A percentile compares a stretch with the other conserved stretches of the same genome.
Evolutionary conservation across 2,888 invertebrate species (phyloP).

Genomic region (Tineola bisselliella): DNA sequence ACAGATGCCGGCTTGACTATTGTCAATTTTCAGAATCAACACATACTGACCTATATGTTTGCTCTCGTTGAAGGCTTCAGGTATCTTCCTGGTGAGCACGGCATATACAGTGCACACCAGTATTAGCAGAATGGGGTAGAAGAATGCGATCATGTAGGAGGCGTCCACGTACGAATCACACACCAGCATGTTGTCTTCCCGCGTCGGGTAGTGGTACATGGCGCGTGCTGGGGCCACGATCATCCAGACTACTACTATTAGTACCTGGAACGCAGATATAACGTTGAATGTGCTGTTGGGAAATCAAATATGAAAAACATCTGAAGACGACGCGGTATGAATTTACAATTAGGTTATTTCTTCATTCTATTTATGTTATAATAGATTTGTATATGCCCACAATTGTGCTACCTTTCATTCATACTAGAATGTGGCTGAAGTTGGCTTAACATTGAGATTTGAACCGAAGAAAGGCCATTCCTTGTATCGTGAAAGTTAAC

Average conservation of each 20-base stretch:
- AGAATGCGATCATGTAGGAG: slow-evolving; percentile 93
- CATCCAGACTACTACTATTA: slow-evolving; percentile 93
- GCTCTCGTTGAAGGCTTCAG: slow-evolving; percentile 98
- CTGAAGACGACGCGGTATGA: too few relatives aligned
- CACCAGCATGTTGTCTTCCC: slow-evolving; percentile 92
- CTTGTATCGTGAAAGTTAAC: too few relatives aligned
- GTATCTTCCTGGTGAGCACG: slow-evolving; percentile 93
- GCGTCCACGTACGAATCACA: slow-evolving; percentile 93
- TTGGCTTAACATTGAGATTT: too few relatives aligned
- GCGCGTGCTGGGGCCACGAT: slow-evolving; percentile 89
- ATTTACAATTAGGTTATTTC: too few relatives aligned
- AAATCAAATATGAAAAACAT: too few relatives aligned
- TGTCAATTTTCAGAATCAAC: too few relatives aligned
- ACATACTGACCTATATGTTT: slow-evolving; percentile 88
- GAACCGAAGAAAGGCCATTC: too few relatives aligned
- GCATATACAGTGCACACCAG: slow-evolving; percentile 96
- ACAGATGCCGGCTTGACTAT: too few relatives aligned
- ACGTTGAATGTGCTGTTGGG: not conserved
- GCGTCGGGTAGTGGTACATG: slow-evolving; percentile 88
- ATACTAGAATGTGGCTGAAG: too few relatives aligned
- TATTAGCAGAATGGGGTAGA: slow-evolving; percentile 90
- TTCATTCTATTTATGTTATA: too few relatives aligned
- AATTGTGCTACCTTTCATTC: too few relatives aligned
- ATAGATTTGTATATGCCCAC: too few relatives aligned
- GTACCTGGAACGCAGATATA: slow-evolving; percentile 66